Evolutionary conservation across 2,113 vertebrate species (phyloP).

Genomic region (Neoarius graeffei): DNA sequence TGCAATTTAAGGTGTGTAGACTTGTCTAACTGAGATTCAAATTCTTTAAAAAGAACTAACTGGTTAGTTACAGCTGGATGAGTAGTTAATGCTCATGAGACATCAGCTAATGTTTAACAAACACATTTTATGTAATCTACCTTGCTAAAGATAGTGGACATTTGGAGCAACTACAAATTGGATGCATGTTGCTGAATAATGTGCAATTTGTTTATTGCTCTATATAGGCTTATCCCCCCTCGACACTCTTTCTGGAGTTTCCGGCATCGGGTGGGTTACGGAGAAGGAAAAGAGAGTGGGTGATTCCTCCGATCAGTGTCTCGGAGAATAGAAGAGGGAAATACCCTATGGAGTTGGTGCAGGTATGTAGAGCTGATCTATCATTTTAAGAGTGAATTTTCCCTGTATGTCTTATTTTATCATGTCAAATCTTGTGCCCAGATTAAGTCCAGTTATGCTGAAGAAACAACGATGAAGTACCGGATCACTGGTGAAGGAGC

Average conservation of each 20-base stretch:
- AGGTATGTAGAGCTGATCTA: no score
- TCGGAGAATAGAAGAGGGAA: conserved; percentile 56
- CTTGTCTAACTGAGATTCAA: no score
- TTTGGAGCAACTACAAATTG: neutral
- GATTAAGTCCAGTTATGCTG: no score
- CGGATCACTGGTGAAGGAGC: conserved; percentile 69
- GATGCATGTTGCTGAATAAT: neutral
- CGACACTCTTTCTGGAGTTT: conserved; percentile 59
- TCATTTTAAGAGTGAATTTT: no score
- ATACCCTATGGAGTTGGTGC: no score
- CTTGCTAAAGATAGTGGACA: neutral
- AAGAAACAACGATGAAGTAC: no score
- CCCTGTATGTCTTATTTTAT: no score
- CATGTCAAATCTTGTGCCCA: no score
- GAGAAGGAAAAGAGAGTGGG: conserved; percentile 72
- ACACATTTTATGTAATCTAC: neutral
- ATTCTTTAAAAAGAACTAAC: no score
- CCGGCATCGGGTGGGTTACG: conserved; percentile 56
- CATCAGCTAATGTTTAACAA: neutral
- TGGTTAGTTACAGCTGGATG: neutral
- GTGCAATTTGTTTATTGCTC: neutral
- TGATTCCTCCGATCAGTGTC: conserved; percentile 61
- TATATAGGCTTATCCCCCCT: conserved; percentile 35
- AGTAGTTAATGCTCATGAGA: neutral
- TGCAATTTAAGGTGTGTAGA: no score